These are phyloP conservation scores for Caenorhabditis latens DNA, from an alignment of 1,140 invertebrate genomes.

Conservation along the genomic window DNA sequence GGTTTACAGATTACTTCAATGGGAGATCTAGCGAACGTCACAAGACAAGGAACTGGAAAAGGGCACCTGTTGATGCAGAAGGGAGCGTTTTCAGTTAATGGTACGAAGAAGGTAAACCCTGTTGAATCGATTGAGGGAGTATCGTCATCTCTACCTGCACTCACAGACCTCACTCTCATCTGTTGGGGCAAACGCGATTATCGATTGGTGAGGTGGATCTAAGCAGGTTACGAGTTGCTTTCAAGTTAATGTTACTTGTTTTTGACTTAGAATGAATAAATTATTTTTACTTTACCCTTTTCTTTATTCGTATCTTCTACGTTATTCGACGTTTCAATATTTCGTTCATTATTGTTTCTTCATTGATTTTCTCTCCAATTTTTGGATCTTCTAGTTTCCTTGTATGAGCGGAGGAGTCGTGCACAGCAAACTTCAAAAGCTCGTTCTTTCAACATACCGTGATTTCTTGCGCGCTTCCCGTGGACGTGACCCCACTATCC, in stretches of 20 bases:
- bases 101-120: slow-evolving; percentile 67
- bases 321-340: not conserved
- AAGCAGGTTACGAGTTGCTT: not conserved
- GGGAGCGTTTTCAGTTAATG: slow-evolving; percentile 72
- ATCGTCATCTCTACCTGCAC: slow-evolving; percentile 60
- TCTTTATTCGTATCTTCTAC: not conserved
- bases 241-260: not conserved
- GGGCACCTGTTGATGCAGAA: slow-evolving; percentile 66
- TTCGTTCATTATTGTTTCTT: too few species aligned
- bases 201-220: slow-evolving; percentile 50
- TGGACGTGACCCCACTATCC: slow-evolving; percentile 36
- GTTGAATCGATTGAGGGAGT: slow-evolving; percentile 51
- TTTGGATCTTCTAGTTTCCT: not conserved
- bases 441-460: slow-evolving; percentile 41
- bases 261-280: not conserved
- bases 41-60: slow-evolving; percentile 64
- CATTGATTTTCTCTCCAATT: not conserved
- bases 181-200: slow-evolving; percentile 61
- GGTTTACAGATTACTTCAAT: slow-evolving; percentile 69
- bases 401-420: slow-evolving; percentile 45
- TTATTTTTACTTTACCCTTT: not conserved
- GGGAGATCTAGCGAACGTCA: slow-evolving; percentile 70
- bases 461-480: slow-evolving; percentile 45
- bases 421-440: slow-evolving; percentile 51
- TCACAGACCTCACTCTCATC: slow-evolving; percentile 55